phyloP scores from a whole-genome alignment of 2,797 vertebrate genomes.

The Enteromius paludinosus region DNA sequence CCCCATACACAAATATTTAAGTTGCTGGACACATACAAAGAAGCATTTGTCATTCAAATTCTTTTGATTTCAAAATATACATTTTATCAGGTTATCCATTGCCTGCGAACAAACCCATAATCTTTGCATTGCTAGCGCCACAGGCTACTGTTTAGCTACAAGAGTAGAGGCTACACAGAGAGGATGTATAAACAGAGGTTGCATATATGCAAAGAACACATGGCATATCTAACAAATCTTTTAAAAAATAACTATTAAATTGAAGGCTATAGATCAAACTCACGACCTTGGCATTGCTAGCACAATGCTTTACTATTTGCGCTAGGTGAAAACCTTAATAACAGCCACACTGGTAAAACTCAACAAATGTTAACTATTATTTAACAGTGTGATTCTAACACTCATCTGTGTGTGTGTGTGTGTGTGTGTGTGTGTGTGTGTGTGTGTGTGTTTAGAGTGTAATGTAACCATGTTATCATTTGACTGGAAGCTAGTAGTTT shows the following conservation, averaged over 20 bases:
- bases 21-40: background rate
- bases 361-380: background rate
- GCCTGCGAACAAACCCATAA: background rate
- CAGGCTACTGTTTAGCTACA: background rate
- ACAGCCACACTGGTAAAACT: background rate
- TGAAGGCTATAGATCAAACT: background rate
- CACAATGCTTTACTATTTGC: background rate
- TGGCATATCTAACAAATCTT: background rate
- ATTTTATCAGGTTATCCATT: background rate
- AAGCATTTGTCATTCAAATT: background rate
- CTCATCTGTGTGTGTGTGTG: background rate
- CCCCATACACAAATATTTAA: background rate
- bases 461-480: background rate
- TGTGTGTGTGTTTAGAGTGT: background rate
- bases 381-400: background rate
- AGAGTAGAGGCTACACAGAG: background rate
- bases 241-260: background rate
- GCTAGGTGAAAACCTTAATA: background rate
- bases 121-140: background rate
- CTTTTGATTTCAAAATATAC: background rate
- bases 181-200: background rate
- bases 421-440: background rate
- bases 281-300: background rate
- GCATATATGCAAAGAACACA: background rate
- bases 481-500: conserved; percentile 23